Percentiles rank a stretch among this genome's conserved stretches.
These are phyloP conservation scores for Pan paniscus DNA, from an alignment of 2,113 vertebrate species.

Conservation along the genomic window DNA sequence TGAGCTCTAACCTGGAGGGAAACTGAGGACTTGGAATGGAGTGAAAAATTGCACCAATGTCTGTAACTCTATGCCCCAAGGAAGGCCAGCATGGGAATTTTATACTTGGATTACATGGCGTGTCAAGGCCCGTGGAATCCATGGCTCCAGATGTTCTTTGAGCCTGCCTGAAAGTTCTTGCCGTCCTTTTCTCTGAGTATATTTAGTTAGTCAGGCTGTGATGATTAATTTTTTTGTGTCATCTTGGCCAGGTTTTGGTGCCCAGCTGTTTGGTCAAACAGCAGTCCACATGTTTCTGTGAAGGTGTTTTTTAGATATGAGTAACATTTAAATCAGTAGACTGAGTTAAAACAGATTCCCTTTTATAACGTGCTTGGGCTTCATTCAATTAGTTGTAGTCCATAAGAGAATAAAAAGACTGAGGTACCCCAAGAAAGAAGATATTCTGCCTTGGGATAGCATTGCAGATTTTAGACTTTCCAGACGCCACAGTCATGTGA, in stretches of 20 bases:
- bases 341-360: neutral
- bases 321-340: neutral
- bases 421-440: neutral
- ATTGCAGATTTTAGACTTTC: neutral
- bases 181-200: neutral
- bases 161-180: neutral
- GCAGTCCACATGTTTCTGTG: neutral
- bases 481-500: neutral
- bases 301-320: neutral
- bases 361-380: neutral
- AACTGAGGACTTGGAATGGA: neutral
- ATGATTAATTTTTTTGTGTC: neutral
- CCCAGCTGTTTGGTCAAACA: neutral
- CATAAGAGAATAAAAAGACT: neutral
- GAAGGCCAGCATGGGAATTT: neutral
- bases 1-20: neutral
- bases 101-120: neutral
- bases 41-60: neutral
- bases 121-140: neutral
- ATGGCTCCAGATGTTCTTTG: neutral
- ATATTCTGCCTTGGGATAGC: neutral
- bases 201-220: neutral
- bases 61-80: no score
- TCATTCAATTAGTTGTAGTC: neutral
- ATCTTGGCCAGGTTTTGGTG: neutral